A percentile compares a stretch with the other conserved stretches of the same genome.
These are phyloP conservation scores for Ciconia boyciana DNA, from an alignment of 2,113 vertebrate species.

Conservation along the genomic window DNA sequence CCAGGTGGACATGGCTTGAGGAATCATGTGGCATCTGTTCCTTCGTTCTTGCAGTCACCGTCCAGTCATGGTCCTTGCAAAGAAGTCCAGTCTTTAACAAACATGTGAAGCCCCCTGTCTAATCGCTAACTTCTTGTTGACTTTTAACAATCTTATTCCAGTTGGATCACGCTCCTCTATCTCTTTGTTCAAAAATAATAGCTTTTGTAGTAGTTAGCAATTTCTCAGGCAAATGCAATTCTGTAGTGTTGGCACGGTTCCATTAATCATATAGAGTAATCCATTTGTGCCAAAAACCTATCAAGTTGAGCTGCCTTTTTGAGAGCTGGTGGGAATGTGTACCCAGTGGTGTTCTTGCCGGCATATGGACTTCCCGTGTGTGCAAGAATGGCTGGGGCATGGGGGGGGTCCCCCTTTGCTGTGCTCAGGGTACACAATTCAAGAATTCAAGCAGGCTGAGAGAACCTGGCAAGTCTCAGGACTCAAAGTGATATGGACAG, in stretches of 20 bases:
- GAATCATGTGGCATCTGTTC: slow-evolving; percentile 28
- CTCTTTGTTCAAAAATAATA: slow-evolving; percentile 52
- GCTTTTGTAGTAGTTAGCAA: slow-evolving; percentile 45
- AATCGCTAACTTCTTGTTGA: slow-evolving; percentile 2
- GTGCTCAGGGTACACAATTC: neutral
- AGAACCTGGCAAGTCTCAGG: neutral
- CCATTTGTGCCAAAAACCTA: slow-evolving; percentile 59
- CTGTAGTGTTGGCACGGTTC: slow-evolving; percentile 11
- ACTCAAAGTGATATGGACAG: neutral
- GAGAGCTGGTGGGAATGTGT: slow-evolving; percentile 59
- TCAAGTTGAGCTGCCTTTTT: slow-evolving; percentile 62
- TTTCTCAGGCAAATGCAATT: slow-evolving; percentile 43
- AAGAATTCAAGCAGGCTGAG: neutral
- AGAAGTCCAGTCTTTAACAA: neutral
- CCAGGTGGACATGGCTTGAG: slow-evolving; percentile 35
- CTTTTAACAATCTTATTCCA: neutral
- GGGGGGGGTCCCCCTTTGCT: neutral
- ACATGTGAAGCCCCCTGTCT: neutral
- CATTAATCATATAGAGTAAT: slow-evolving; percentile 62
- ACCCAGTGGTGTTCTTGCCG: slow-evolving; percentile 58
- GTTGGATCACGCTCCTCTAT: neutral
- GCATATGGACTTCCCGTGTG: slow-evolving; percentile 58
- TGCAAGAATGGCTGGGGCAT: slow-evolving; percentile 30
- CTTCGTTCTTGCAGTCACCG: neutral
- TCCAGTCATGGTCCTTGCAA: neutral